These are phyloP conservation scores for Muscina levida DNA, from an alignment of 2,888 invertebrate genomes.

Conservation along the genomic window DNA sequence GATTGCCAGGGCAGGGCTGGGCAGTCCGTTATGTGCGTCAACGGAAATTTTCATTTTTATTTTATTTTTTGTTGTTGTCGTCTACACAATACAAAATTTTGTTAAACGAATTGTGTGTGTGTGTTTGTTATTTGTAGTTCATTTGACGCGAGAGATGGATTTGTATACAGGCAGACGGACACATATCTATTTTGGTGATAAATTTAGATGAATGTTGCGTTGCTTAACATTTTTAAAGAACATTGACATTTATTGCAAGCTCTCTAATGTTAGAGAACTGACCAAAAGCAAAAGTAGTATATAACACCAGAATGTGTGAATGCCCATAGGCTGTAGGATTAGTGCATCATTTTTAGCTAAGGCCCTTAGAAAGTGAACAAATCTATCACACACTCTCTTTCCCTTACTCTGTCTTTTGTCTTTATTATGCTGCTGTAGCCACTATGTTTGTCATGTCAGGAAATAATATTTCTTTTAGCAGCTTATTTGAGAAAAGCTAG, in stretches of 20 bases:
- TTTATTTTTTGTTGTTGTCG: too few species aligned
- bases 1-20: constrained; percentile 4
- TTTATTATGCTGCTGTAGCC: too few species aligned
- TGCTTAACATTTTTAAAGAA: constrained; percentile 47
- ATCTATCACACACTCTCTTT: not conserved
- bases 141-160: not conserved
- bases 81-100: constrained; percentile 36
- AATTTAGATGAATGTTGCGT: not conserved
- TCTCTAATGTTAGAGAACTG: constrained; percentile 26
- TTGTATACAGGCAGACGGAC: not conserved
- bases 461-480: constrained; percentile 1
- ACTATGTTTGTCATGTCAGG: too few species aligned
- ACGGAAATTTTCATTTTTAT: constrained; percentile 70
- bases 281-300: too few species aligned
- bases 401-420: too few species aligned
- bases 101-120: constrained; percentile 33
- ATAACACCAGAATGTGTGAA: too few species aligned
- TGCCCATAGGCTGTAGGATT: too few species aligned
- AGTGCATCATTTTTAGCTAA: too few species aligned
- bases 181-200: not conserved
- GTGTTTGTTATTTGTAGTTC: constrained; percentile 24
- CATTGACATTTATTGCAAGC: constrained; percentile 66
- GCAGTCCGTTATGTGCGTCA: constrained; percentile 72
- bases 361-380: too few species aligned
- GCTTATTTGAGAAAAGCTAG: not conserved